phyloP scores from a whole-genome alignment of 2,797 vertebrate species.

The Glyptemys insculpta region DNA sequence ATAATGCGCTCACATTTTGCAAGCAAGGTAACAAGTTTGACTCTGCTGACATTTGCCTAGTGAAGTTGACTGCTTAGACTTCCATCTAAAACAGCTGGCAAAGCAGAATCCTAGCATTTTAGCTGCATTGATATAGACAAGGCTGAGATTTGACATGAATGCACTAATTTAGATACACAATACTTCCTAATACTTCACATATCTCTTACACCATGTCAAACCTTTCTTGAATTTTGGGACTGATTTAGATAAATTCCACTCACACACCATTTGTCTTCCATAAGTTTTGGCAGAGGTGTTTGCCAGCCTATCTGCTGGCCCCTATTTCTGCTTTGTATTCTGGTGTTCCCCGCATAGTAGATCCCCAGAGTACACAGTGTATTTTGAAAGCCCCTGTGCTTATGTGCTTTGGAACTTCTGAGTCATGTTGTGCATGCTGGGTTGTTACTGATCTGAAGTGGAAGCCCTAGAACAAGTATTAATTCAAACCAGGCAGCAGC shows the following conservation, averaged over 20 bases:
- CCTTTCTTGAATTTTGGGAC: conserved; percentile 5
- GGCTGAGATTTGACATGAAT: background rate
- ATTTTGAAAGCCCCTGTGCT: background rate
- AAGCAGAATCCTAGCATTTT: background rate
- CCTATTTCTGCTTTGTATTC: background rate
- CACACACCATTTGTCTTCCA: conserved; percentile 25
- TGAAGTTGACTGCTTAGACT: background rate
- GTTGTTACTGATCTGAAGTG: background rate
- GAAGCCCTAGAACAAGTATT: background rate
- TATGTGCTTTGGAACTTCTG: background rate
- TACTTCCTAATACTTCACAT: background rate
- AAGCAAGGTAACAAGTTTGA: background rate
- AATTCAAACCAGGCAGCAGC: background rate
- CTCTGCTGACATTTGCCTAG: background rate
- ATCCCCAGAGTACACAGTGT: background rate
- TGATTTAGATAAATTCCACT: conserved; percentile 30
- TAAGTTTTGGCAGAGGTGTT: conserved; percentile 1
- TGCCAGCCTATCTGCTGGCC: too few relatives aligned
- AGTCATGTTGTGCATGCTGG: background rate
- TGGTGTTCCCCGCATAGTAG: background rate
- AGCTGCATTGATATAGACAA: background rate
- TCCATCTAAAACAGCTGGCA: background rate
- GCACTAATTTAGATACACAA: conserved; percentile 6
- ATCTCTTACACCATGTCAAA: background rate
- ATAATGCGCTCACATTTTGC: background rate